Conservation (phyloP, 2,797 vertebrate species). For the Aselliscus stoliczkanus region DNA sequence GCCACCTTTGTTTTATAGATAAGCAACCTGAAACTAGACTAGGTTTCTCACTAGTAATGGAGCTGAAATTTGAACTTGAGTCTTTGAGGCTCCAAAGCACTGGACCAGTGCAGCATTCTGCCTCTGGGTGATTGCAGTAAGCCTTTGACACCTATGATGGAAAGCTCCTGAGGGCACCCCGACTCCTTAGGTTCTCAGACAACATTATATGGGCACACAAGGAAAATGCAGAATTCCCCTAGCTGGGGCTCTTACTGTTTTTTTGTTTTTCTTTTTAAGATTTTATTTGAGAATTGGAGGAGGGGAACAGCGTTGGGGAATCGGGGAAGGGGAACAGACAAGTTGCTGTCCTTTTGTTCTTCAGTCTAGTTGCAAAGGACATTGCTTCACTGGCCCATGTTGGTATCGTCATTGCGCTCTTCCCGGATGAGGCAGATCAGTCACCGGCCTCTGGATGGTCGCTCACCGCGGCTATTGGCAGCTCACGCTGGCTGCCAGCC, state of each 20-base stretch:
- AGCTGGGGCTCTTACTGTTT: not conserved
- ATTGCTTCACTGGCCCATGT: too few species aligned
- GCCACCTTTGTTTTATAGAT: not conserved
- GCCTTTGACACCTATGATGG: not conserved
- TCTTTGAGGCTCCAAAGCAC: not conserved
- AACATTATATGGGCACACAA: accelerated
- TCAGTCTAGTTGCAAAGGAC: too few species aligned
- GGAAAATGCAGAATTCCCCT: not conserved
- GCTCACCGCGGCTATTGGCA: too few species aligned
- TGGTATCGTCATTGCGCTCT: too few species aligned
- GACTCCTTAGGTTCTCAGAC: not conserved
- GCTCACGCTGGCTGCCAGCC: too few species aligned
- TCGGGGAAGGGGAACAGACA: too few species aligned
- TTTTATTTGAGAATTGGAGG: too few species aligned
- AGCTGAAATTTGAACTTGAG: not conserved
- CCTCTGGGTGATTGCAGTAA: not conserved
- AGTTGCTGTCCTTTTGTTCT: too few species aligned
- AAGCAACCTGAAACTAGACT: not conserved
- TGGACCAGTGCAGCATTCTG: not conserved
- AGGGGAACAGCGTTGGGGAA: too few species aligned
- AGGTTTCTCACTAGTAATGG: not conserved
- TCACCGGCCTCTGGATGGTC: too few species aligned
- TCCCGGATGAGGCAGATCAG: too few species aligned
- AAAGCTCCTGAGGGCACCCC: not conserved
- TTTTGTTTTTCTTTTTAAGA: too few species aligned